Conservation (phyloP, 2,888 invertebrate species). For the Microctonus aethiopoides region DNA sequence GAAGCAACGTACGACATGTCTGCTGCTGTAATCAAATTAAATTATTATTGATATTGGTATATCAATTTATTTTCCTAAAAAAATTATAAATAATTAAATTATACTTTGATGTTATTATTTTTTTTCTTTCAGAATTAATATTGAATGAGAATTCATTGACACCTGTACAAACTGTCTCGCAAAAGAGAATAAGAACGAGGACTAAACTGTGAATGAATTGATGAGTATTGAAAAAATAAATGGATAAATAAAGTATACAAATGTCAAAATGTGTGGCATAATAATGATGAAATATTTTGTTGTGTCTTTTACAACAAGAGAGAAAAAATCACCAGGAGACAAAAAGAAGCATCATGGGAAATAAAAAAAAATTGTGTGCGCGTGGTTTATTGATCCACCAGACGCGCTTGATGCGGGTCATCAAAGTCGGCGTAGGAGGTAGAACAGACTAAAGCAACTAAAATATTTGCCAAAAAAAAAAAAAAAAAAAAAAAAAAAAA, state of each 20-base stretch:
- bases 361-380: constrained; percentile 35
- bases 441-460: background rate
- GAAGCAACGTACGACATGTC: no score
- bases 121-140: no score
- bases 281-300: background rate
- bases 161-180: background rate
- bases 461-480: background rate
- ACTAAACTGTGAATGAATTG: background rate
- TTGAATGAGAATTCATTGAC: no score
- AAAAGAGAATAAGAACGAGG: background rate
- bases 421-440: constrained; percentile 33
- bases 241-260: background rate
- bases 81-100: no score
- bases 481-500: no score
- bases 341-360: constrained; percentile 8
- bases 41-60: no score
- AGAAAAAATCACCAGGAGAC: background rate
- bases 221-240: background rate
- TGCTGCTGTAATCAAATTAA: no score
- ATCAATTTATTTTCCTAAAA: no score
- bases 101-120: no score
- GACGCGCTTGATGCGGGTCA: constrained; percentile 38
- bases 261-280: background rate
- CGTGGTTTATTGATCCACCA: constrained; percentile 40
- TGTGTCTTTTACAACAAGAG: background rate